phyloP scores from a whole-genome alignment of 2,113 vertebrate species.

The Salvelinus alpinus region DNA sequence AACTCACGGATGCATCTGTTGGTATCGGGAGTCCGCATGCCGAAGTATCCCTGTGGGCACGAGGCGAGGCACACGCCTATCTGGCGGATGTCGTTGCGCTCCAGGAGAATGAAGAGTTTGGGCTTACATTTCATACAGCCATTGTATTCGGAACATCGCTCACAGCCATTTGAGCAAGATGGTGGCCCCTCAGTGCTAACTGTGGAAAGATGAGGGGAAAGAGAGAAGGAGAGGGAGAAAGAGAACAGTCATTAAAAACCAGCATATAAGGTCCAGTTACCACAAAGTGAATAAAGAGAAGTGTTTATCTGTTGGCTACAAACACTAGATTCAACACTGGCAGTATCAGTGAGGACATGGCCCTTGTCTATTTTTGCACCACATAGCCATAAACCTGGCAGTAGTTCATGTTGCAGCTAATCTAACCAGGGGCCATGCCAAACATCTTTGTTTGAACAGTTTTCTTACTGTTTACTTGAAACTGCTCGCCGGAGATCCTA shows the following conservation, averaged over 20 bases:
- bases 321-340: conserved; percentile 18
- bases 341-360: no score
- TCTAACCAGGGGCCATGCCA: conserved; percentile 41
- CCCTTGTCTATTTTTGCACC: conserved; percentile 31
- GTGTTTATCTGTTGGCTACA: conserved; percentile 18
- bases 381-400: conserved; percentile 37
- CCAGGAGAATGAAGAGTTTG: conserved; percentile 96
- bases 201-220: conserved; percentile 51
- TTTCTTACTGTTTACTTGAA: conserved; percentile 62
- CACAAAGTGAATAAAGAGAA: conserved; percentile 15
- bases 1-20: conserved; percentile 98
- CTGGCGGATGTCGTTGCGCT: conserved; percentile 93
- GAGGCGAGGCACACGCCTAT: conserved; percentile 92
- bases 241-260: not conserved
- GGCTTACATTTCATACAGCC: conserved; percentile 95
- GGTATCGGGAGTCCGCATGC: conserved; percentile 92
- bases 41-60: conserved; percentile 93
- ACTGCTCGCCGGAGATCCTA: conserved; percentile 48
- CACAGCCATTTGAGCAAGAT: conserved; percentile 92
- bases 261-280: not conserved
- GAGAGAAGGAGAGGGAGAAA: not conserved
- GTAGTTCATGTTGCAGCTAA: conserved; percentile 44
- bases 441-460: conserved; percentile 59
- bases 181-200: conserved; percentile 88
- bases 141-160: conserved; percentile 94